Conservation (phyloP, 1,140 invertebrate species). For the Drosophila pandora region DNA sequence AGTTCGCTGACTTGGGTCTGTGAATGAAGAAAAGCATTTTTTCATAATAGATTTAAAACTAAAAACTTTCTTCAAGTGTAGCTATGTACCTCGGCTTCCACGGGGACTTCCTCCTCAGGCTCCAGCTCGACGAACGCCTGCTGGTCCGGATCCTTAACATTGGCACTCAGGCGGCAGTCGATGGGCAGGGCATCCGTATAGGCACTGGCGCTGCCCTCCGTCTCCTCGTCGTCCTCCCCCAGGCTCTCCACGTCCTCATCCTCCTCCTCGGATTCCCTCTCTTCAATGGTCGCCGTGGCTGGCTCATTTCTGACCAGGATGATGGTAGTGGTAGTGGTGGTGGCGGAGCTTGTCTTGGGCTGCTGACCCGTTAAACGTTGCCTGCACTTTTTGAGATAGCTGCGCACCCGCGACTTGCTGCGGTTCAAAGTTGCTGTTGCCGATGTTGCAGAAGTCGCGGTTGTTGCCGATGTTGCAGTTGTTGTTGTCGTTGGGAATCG, state of each 20-base stretch:
- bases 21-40: background rate
- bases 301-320: slow-evolving; percentile 63
- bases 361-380: slow-evolving; percentile 82
- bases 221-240: slow-evolving; percentile 29
- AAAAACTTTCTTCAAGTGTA: slow-evolving; percentile 1
- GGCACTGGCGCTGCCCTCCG: slow-evolving; percentile 44
- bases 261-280: slow-evolving; percentile 18
- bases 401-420: slow-evolving; percentile 85
- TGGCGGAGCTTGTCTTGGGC: slow-evolving; percentile 20
- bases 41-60: too few species aligned
- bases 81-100: slow-evolving; percentile 20
- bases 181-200: slow-evolving; percentile 59
- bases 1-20: slow-evolving; percentile 5
- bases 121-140: slow-evolving; percentile 50
- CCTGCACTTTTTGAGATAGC: slow-evolving; percentile 85
- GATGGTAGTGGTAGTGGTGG: slow-evolving; percentile 53
- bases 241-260: background rate
- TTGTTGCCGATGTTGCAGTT: slow-evolving; percentile 11
- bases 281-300: slow-evolving; percentile 28
- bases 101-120: slow-evolving; percentile 20
- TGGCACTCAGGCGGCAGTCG: slow-evolving; percentile 53
- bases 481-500: slow-evolving; percentile 47
- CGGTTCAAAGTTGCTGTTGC: slow-evolving; percentile 50
- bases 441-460: slow-evolving; percentile 18
- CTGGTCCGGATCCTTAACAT: slow-evolving; percentile 37